phyloP scores from a whole-genome alignment of 2,797 vertebrate species.

The Enteromius anoplus region DNA sequence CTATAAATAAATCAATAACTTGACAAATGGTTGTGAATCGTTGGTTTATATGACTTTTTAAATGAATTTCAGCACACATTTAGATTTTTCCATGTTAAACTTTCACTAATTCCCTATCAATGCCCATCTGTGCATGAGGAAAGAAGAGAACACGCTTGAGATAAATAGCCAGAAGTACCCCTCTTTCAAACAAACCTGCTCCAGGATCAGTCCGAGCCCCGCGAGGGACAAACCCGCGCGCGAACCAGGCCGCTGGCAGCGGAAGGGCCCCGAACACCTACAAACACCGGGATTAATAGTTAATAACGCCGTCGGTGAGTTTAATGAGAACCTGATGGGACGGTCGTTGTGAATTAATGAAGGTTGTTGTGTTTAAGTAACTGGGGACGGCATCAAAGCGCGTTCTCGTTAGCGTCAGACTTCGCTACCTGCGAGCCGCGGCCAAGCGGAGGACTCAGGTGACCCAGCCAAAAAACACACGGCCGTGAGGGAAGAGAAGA shows the following conservation, averaged over 20 bases:
- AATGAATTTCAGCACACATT: too few species aligned
- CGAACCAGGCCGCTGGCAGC: slow-evolving; percentile 40
- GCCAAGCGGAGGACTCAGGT: slow-evolving; percentile 56
- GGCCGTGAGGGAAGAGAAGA: slow-evolving; percentile 27
- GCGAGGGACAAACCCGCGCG: background rate
- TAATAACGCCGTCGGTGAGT: background rate
- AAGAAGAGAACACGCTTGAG: background rate
- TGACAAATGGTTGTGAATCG: too few species aligned
- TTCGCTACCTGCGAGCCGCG: slow-evolving; percentile 45
- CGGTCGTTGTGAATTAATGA: slow-evolving; percentile 47
- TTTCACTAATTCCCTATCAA: too few species aligned
- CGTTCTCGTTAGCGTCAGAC: slow-evolving; percentile 31
- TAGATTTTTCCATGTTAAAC: too few species aligned
- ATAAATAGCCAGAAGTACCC: background rate
- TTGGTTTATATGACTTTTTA: too few species aligned
- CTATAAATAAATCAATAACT: too few species aligned
- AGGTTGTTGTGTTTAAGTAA: slow-evolving; percentile 52
- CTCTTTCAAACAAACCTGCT: background rate
- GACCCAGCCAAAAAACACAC: slow-evolving; percentile 57
- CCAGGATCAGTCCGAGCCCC: background rate
- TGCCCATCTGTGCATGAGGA: too few species aligned
- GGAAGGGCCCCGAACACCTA: slow-evolving; percentile 6
- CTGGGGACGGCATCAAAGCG: slow-evolving; percentile 56
- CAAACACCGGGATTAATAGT: slow-evolving; percentile 15
- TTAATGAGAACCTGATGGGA: slow-evolving; percentile 52